These are phyloP conservation scores for Drosophila tsacasi DNA, from an alignment of 1,140 invertebrate genomes.

Conservation along the genomic window DNA sequence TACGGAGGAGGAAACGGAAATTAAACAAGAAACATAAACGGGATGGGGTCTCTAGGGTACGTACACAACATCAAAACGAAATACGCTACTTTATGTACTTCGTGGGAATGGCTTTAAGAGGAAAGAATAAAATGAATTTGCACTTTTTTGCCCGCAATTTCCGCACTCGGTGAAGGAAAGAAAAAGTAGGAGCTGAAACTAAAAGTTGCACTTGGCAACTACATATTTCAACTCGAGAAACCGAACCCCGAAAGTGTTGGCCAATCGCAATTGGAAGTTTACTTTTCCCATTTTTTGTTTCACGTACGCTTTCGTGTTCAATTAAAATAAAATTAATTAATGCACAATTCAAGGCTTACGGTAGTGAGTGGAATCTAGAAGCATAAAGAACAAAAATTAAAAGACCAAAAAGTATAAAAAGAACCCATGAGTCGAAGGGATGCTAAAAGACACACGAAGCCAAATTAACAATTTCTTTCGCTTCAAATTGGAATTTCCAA, in stretches of 20 bases:
- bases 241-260: conserved; percentile 42
- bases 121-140: conserved; percentile 63
- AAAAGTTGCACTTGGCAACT: conserved; percentile 31
- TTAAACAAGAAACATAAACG: conserved; percentile 15
- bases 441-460: conserved; percentile 45
- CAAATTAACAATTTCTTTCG: conserved; percentile 39
- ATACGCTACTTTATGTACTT: conserved; percentile 37
- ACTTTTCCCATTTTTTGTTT: conserved; percentile 35
- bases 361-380: conserved; percentile 80
- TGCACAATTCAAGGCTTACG: conserved; percentile 79
- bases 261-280: conserved; percentile 22
- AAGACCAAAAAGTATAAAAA: conserved; percentile 77
- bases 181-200: conserved; percentile 26
- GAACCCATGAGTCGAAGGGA: conserved; percentile 52
- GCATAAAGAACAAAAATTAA: conserved; percentile 81
- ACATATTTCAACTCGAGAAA: conserved; percentile 32
- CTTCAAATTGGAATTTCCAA: conserved; percentile 67
- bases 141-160: conserved; percentile 76
- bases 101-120: conserved; percentile 14
- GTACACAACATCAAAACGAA: conserved; percentile 62
- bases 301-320: conserved; percentile 67
- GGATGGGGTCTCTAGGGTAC: conserved; percentile 6
- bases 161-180: conserved; percentile 50
- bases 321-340: conserved; percentile 83
- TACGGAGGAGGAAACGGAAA: conserved; percentile 8